Conservation (phyloP, 2,113 vertebrate species). For the Fregetta grallaria region DNA sequence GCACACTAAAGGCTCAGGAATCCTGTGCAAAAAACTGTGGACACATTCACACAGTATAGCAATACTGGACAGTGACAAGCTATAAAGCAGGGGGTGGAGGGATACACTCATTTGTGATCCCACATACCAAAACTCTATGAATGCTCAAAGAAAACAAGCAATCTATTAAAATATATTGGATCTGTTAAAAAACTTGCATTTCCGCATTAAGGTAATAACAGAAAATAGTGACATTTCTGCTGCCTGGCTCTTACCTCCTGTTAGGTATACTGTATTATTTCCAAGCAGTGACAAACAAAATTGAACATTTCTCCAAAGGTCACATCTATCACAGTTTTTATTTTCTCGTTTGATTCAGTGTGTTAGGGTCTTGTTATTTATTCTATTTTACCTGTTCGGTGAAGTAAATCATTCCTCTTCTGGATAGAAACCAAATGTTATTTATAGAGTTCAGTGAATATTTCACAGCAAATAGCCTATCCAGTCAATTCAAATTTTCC, state of each 20-base stretch:
- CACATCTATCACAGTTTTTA: conserved; percentile 64
- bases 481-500: conserved; percentile 16
- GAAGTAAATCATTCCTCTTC: conserved; percentile 18
- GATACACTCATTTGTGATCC: neutral
- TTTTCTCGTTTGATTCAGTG: conserved; percentile 61
- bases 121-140: neutral
- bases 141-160: neutral
- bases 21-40: neutral
- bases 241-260: neutral
- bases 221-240: neutral
- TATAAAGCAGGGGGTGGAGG: neutral
- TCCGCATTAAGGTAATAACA: neutral
- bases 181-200: neutral
- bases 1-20: conserved; percentile 3
- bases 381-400: conserved; percentile 12
- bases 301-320: conserved; percentile 68
- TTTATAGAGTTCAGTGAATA: conserved; percentile 22
- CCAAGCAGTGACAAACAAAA: conserved; percentile 58
- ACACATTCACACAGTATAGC: neutral
- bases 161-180: conserved; percentile 12
- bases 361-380: conserved; percentile 36
- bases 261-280: conserved; percentile 21
- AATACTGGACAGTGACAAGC: neutral
- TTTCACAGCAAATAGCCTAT: conserved; percentile 19
- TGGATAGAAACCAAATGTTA: neutral